These are phyloP conservation scores for Desmodus rotundus DNA, from an alignment of 2,113 vertebrate genomes.

Conservation along the genomic window DNA sequence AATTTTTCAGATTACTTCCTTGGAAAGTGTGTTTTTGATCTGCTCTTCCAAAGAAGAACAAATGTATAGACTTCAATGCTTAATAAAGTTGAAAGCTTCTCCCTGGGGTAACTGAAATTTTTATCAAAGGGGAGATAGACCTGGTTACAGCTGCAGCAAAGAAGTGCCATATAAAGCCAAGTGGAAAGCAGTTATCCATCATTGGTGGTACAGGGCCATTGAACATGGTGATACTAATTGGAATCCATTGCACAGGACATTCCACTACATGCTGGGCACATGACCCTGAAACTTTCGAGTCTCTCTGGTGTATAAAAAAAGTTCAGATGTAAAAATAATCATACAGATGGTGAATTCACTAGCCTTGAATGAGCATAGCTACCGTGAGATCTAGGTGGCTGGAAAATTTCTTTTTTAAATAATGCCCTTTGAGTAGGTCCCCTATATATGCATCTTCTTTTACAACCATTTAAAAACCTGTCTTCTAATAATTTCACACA, in stretches of 20 bases:
- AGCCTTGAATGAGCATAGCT: conserved; percentile 83
- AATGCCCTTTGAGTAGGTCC: conserved; percentile 82
- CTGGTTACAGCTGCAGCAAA: conserved; percentile 85
- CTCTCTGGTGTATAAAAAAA: conserved; percentile 80
- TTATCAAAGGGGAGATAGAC: conserved; percentile 83
- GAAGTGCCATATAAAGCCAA: conserved; percentile 85
- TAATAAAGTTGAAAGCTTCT: conserved; percentile 89
- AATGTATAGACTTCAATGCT: conserved; percentile 85
- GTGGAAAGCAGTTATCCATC: conserved; percentile 85
- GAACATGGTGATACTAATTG: conserved; percentile 86
- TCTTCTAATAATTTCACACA: conserved; percentile 87
- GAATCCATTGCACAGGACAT: conserved; percentile 86
- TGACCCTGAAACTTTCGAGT: conserved; percentile 88
- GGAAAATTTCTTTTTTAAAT: conserved; percentile 86
- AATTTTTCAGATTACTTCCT: conserved; percentile 87
- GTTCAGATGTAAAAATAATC: conserved; percentile 88
- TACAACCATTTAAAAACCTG: conserved; percentile 82
- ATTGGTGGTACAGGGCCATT: conserved; percentile 82
- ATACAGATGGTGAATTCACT: conserved; percentile 80
- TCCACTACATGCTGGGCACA: conserved; percentile 86
- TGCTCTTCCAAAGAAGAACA: conserved; percentile 83
- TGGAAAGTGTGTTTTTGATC: conserved; percentile 82
- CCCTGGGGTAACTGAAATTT: conserved; percentile 86
- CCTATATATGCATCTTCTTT: conserved; percentile 85
- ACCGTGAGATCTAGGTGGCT: conserved; percentile 80